These are phyloP conservation scores for Paracanthobrama guichenoti DNA, from an alignment of 2,113 vertebrate genomes.

Conservation along the genomic window DNA sequence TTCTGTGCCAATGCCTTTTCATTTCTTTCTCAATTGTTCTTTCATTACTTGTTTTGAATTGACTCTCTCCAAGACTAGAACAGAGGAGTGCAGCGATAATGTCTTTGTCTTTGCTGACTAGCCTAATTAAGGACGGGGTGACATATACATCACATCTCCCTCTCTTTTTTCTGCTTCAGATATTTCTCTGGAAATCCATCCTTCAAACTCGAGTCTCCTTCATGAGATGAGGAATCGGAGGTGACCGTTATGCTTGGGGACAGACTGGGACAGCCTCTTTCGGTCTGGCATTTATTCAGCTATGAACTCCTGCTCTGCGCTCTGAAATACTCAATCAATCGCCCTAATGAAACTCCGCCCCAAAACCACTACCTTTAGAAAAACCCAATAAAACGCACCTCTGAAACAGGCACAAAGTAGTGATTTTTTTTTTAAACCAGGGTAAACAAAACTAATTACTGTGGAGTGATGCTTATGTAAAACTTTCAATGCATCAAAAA, in stretches of 20 bases:
- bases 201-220: constrained; percentile 33
- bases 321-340: constrained; percentile 19
- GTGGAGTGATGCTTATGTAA: constrained; percentile 6
- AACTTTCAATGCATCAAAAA: constrained; percentile 33
- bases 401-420: constrained; percentile 10
- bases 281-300: constrained; percentile 10
- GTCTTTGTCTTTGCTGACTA: constrained; percentile 29
- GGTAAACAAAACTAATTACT: constrained; percentile 8
- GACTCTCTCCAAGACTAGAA: constrained; percentile 22
- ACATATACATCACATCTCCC: constrained; percentile 28
- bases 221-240: constrained; percentile 30
- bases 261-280: constrained; percentile 30
- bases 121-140: constrained; percentile 27
- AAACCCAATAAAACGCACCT: background rate
- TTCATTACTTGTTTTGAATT: constrained; percentile 29
- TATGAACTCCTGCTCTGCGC: constrained; percentile 28
- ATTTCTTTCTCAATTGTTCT: constrained; percentile 24
- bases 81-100: background rate
- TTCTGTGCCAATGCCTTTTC: constrained; percentile 6
- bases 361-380: constrained; percentile 9
- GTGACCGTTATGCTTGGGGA: constrained; percentile 42
- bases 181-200: constrained; percentile 27
- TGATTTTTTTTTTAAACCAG: background rate
- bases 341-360: constrained; percentile 7
- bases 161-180: constrained; percentile 2